Conservation (phyloP, 2,113 vertebrate species). For the Mohoua ochrocephala region DNA sequence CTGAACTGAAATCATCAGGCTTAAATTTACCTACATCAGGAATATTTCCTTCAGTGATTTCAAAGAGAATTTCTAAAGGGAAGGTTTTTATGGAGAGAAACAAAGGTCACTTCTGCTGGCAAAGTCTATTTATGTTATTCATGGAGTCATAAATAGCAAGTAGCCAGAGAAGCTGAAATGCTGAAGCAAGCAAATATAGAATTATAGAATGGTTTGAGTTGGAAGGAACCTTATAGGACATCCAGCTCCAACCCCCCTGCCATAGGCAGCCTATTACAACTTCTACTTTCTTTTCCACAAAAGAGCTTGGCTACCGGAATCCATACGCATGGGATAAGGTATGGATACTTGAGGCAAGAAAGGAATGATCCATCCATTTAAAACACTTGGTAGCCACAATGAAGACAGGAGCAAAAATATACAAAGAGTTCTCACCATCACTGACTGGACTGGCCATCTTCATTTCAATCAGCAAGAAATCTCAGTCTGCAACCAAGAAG, state of each 20-base stretch:
- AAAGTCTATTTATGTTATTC: background rate
- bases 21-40: background rate
- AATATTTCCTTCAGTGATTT: background rate
- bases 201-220: background rate
- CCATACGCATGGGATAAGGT: background rate
- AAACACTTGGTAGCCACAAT: background rate
- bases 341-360: background rate
- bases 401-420: background rate
- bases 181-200: background rate
- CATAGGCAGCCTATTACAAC: background rate
- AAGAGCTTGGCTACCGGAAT: background rate
- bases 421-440: constrained; percentile 49
- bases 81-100: background rate
- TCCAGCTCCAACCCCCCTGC: background rate
- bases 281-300: background rate
- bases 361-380: background rate
- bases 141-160: background rate
- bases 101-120: background rate
- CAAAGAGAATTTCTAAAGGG: background rate
- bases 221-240: background rate
- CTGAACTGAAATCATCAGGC: background rate
- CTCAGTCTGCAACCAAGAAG: constrained; percentile 63
- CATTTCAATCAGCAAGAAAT: constrained; percentile 42
- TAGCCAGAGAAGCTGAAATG: background rate
- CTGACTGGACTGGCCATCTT: constrained; percentile 58